Base-by-base conservation (phyloP, 2,797 vertebrate genomes). In the Myotis daubentonii region DNA sequence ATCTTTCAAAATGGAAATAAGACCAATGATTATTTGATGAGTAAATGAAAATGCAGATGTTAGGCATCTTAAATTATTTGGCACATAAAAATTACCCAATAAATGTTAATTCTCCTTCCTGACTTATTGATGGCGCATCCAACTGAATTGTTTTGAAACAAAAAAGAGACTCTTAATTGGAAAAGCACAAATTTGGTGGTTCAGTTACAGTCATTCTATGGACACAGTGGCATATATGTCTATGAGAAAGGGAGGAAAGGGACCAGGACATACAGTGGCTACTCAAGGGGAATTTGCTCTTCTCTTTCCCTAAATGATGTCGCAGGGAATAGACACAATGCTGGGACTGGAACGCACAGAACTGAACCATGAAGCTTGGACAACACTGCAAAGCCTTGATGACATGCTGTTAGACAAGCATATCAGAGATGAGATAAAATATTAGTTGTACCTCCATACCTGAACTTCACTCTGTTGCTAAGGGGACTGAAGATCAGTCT, bases 71-170 rank as follows among this genome's bases (percentile, higher is more conserved):
- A 49, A 88, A 79, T 89, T 89, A 33, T 25, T 88, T 60, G 33
- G 30, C 72, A 76, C n/a, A 94, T 66, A 53, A 92, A 83, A 79
- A 5, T 3, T 81, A 41, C 38, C 16, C 20, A 68, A 72, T 65
- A 49, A 85, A 66, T 36, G 23, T 80, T n/a, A 30, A 23, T 55
- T 89, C 47, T 88, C 15, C 13, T 68, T 87, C 25, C 36, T 88
- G 25, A 38, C 19, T 87, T 79, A 76, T 8, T 72, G 28, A 25
- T 11, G 20, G 22, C 0, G 1, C 25, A 71, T 44, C 38, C 5
- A 68, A 76, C 6, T 62, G 95, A 94, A 78, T 94, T 95, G 74
- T 78, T 83, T 84, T 93, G 60, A 87, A 93, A 38, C 53, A 87
- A 93, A 89, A 10, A 87, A 79, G 25, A 8, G 5, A 60, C 20